Base-by-base conservation (phyloP, 2,888 invertebrate species). In the Nasonovia ribisnigri region DNA sequence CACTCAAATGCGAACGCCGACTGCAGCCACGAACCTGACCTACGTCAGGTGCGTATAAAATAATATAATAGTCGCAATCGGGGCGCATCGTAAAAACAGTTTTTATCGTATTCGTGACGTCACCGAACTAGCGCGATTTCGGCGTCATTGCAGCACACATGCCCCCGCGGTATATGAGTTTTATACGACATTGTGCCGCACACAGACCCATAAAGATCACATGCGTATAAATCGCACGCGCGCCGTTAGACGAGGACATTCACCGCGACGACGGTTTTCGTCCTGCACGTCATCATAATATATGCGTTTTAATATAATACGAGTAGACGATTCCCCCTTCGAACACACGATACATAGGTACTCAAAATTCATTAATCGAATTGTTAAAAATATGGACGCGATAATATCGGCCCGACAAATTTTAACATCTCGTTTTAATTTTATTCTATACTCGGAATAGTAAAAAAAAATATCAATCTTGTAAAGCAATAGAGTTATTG, bases 21-120 rank as follows among this genome's bases (percentile, higher is more conserved):
- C 87, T 26, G 46, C 10, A n/a, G 46, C 51, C n/a, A 26, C 51
- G 36, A 36, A 36, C 36, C 86, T 86, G 86, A 86, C 51, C 88
- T 88, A 54, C 54, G 54, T 86, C 54, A 36, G 36, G 51, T 42
- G 42, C 36, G 26, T 77, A 77, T 77, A 77, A 77, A 36, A 77
- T 77, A 36, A 77, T 77, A 36, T 77, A 77, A 77, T 77, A 8
- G 77, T 77, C 77, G 36, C 77, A 77, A 36, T 77, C 77, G 54
- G 88, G 36, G 88, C 20, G 54, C 36, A n/a, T 46, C 89, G 26
- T 93, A 93, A 93, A 92, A 89, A 54, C 84, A 24, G 84, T 93
- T 93, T 93, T 93, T 93, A 88, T 84, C 54, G 92, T n/a, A 46
- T 84, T 57, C 6, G 26, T 89, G 92, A 93, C 92, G 92, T 93